Conservation (phyloP, 2,888 invertebrate species). For the Acrobasis repandana region DNA sequence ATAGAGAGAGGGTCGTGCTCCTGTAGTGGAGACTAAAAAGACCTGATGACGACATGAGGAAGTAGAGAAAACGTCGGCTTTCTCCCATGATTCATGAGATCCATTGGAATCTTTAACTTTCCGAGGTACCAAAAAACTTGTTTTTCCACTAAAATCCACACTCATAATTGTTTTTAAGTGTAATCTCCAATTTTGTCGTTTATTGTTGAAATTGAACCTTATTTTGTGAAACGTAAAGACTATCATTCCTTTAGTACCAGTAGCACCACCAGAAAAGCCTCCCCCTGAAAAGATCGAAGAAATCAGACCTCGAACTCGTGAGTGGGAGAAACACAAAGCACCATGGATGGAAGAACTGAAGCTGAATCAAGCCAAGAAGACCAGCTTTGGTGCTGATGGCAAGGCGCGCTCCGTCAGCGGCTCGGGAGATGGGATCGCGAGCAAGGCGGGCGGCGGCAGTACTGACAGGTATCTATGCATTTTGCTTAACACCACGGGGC, state of each 20-base stretch:
- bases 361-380: slow-evolving; percentile 88
- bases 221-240: slow-evolving; percentile 15
- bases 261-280: slow-evolving; percentile 51
- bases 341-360: slow-evolving; percentile 93
- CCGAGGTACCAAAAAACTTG: no score
- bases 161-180: no score
- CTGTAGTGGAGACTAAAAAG: no score
- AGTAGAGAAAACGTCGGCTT: no score
- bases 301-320: slow-evolving; percentile 85
- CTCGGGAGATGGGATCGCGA: slow-evolving; percentile 43
- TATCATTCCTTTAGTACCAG: slow-evolving; percentile 29
- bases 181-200: no score
- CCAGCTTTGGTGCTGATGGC: slow-evolving; percentile 65
- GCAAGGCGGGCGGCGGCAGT: slow-evolving; percentile 55
- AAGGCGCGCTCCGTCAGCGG: slow-evolving; percentile 53
- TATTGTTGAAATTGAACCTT: neutral
- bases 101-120: no score
- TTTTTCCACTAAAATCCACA: no score
- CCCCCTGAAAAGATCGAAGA: slow-evolving; percentile 57
- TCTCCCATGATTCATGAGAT: no score
- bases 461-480: slow-evolving; percentile 58
- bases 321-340: slow-evolving; percentile 88
- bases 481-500: no score
- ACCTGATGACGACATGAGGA: no score
- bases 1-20: no score